Evolutionary conservation across 2,113 vertebrate species (phyloP).

Genomic region (Apus apus): DNA sequence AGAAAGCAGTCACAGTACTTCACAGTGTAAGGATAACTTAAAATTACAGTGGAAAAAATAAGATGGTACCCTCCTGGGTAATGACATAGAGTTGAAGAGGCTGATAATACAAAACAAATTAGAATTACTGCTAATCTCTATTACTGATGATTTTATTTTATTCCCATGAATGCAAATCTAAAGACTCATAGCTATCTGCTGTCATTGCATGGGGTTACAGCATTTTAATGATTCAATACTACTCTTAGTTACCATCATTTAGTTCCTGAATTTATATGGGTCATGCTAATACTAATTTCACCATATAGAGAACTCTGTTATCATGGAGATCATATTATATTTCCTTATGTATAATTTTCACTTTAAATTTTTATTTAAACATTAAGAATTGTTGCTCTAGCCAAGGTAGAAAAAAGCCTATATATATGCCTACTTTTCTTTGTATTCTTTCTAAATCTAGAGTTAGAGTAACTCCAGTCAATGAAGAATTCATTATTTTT

Average conservation of each 20-base stretch:
- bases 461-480: not conserved
- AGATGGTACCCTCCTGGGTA: not conserved
- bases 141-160: not conserved
- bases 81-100: not conserved
- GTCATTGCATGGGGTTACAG: not conserved
- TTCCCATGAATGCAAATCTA: not conserved
- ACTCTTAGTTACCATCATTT: not conserved
- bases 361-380: not conserved
- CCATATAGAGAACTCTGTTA: not conserved
- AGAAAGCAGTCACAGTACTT: not conserved
- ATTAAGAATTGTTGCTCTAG: not conserved
- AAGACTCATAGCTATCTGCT: not conserved
- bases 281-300: not conserved
- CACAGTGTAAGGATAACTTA: not conserved
- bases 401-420: not conserved
- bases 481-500: not conserved
- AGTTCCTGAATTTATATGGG: not conserved
- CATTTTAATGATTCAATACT: accelerated
- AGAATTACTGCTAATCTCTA: not conserved
- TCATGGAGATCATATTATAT: not conserved
- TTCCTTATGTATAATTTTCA: not conserved
- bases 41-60: not conserved
- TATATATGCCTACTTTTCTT: not conserved
- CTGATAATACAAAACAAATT: not conserved
- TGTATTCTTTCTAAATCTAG: not conserved